Evolutionary conservation across 2,113 vertebrate species (phyloP), one percentile per base, ranked within the genome.

Genomic region (Centropus bengalensis): DNA sequence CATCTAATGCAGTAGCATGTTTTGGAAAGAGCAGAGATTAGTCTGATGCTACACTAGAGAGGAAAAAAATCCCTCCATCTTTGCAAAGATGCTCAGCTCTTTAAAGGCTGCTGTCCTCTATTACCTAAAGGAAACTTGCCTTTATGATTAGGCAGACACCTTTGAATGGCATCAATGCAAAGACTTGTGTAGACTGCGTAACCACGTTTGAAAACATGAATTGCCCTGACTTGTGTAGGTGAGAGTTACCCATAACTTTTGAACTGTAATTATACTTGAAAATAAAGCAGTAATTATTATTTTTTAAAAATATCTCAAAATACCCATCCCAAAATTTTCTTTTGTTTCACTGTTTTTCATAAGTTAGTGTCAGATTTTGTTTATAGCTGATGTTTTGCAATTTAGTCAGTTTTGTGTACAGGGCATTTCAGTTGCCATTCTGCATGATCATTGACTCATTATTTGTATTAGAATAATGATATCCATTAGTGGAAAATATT

Each of bases 171-270:
- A 7, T 45, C 14, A 9, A 0, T 3, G 5, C 24, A 12, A 64
- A 49, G 10, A 26, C 21, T 30, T 11, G 6, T 19, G 30, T 7
- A 40, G 58, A 36, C 8, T 30, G 12, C 17, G 21, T 47, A 51
- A 60, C 21, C 32, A 17, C 20, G 52, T 14, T 3, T 75, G 56
- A 58, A 49, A 56, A 36, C 3, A 9, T 22, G 15, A 55, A 30
- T 55, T 3, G 2, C 13, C 5, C 27, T 12, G 23, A 23, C 13
- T 40, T 36, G 5, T 66, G 38, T 38, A 1, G 0, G 17, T 58
- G 42, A 38, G 19, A 9, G 17, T 44, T 47, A 51, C 27, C 45
- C 38, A 8, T 42, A 36, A 63, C 8, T 74, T 78, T 40, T 33
- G 64, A 73, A 36, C 7, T 63, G 5, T 49, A n/a, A 13, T 81